Base-by-base conservation (phyloP, 2,888 invertebrate species). In the Oxytorus armatus region DNA sequence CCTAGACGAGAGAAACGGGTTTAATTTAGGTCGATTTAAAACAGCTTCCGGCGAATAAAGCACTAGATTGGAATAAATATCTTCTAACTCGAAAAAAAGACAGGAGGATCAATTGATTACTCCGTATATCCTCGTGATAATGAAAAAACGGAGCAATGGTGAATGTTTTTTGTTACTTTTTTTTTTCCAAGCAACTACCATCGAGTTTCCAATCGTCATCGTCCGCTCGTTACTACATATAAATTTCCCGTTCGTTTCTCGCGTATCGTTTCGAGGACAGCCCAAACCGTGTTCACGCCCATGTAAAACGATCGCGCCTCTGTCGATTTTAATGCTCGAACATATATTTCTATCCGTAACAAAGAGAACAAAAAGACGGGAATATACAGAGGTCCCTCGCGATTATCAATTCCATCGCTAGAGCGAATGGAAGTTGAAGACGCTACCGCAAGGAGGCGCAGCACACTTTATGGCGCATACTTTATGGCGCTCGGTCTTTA, bases 241-340 rank as follows among this genome's bases (percentile, higher is more conserved):
- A n/a, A n/a, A 57, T 66, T 65, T 63, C 18, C 73, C 11, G 39
- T 53, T 25, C 11, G 42, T 72, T n/a, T 77, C 70, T 74, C 73
- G 65, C 29, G 21, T 39, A 65, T 74, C 39, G 69, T 39, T 55
- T 42, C 29, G 25, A 75, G 66, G 74, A 79, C 82, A 79, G 63
- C 78, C 85, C 77, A 81, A 82, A 84, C 76, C 80, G 57, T 84
- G 85, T 84, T 76, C 55, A 74, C 53, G 42, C 51, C 66, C 51
- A 63, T 47, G 44, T 63, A 29, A 18, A 69, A 75, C 74, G 77
- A 79, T 72, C 63, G 68, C 74, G 25, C 61, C 59, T 42, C 61
- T 18, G 42, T 36, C 47, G 63, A 65, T 77, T 83, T 79, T 63
- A 77, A 76, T 78, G 72, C 77, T 59, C 55, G 53, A n/a, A 5